These are phyloP conservation scores for Hypercompe scribonia DNA, from an alignment of 2,888 invertebrate genomes.

Conservation along the genomic window DNA sequence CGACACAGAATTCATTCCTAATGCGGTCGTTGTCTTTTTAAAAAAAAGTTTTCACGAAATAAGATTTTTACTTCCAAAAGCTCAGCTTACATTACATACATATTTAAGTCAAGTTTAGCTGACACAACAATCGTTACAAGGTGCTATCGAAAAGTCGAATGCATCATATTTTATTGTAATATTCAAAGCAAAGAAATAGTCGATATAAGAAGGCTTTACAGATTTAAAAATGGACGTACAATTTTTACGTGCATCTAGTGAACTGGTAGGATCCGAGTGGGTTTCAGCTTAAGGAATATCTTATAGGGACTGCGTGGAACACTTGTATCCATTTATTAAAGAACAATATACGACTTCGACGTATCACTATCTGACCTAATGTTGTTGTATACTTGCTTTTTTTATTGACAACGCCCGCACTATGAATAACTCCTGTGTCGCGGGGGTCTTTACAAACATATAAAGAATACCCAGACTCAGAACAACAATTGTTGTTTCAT, in stretches of 20 bases:
- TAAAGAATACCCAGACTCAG: too few relatives aligned
- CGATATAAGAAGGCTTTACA: constrained; percentile 13
- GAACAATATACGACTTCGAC: too few relatives aligned
- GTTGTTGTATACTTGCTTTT: too few relatives aligned
- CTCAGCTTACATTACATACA: background rate
- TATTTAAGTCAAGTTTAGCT: background rate
- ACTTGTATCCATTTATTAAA: background rate
- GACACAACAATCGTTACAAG: background rate
- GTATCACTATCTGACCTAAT: too few relatives aligned
- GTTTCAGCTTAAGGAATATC: background rate
- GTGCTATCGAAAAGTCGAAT: background rate
- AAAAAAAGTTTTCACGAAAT: background rate
- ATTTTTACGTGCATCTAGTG: constrained; percentile 38
- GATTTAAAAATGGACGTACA: constrained; percentile 13
- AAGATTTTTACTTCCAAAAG: background rate
- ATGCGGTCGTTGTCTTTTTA: too few relatives aligned
- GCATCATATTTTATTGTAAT: background rate
- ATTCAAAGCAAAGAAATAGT: constrained; percentile 13
- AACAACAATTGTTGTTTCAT: too few relatives aligned
- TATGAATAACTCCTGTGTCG: too few relatives aligned
- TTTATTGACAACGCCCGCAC: too few relatives aligned
- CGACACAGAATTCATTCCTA: too few relatives aligned
- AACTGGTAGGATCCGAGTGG: constrained; percentile 31
- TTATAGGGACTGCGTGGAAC: background rate
- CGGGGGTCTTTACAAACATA: too few relatives aligned